Percentiles rank a stretch among this genome's conserved stretches.
phyloP scores from a whole-genome alignment of 2,888 invertebrate species.

The Limenitis camilla region DNA sequence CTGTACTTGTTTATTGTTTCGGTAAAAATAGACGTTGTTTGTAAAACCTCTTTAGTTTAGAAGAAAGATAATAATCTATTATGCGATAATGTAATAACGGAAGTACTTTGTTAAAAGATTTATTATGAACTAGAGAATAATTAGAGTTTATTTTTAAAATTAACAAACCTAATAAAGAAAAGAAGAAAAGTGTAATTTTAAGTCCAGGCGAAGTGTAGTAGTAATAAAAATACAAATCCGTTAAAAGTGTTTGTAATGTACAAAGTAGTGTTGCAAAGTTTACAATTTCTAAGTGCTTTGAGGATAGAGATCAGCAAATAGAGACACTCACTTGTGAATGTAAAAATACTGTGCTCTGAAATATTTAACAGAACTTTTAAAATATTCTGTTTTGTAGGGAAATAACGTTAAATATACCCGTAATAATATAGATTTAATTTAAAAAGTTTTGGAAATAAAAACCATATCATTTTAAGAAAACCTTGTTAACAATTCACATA shows the following conservation, averaged over 20 bases:
- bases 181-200: too few relatives aligned
- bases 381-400: background rate
- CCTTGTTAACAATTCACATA: too few relatives aligned
- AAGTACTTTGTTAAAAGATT: too few relatives aligned
- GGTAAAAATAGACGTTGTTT: background rate
- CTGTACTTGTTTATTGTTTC: background rate
- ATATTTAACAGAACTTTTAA: conserved; percentile 1
- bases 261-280: conserved; percentile 2
- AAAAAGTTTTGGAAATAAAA: too few relatives aligned
- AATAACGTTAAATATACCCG: too few relatives aligned
- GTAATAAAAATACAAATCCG: background rate
- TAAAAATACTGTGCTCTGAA: background rate
- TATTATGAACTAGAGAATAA: too few relatives aligned
- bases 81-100: too few relatives aligned
- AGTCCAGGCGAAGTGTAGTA: too few relatives aligned
- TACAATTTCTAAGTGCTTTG: conserved; percentile 4
- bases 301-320: conserved; percentile 4
- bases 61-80: background rate
- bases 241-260: background rate
- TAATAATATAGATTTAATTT: too few relatives aligned
- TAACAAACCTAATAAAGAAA: too few relatives aligned
- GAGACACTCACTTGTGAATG: conserved; percentile 4
- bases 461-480: too few relatives aligned
- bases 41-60: background rate
- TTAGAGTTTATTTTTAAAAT: too few relatives aligned